Evolutionary conservation across 2,797 vertebrate genomes (phyloP).

Genomic region (Eupleurogrammus muticus): DNA sequence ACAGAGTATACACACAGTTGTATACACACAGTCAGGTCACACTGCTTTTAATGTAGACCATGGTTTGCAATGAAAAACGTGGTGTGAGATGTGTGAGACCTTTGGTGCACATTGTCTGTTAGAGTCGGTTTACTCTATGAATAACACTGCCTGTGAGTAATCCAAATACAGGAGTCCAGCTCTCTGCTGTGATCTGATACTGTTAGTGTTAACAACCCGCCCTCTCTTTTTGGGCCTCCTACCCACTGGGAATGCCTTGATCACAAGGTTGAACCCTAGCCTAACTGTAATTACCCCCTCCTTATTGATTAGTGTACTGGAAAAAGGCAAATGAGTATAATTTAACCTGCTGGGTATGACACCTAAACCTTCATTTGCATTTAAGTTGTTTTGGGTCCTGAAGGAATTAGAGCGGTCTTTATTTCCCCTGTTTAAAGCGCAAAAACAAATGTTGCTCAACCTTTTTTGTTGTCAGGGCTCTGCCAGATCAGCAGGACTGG

Average conservation of each 20-base stretch:
- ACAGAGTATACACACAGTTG: not conserved
- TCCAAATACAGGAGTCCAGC: slow-evolving; percentile 30
- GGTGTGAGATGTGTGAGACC: slow-evolving; percentile 29
- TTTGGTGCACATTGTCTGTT: slow-evolving; percentile 39
- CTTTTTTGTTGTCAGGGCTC: slow-evolving; percentile 32
- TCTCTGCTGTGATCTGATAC: slow-evolving; percentile 61
- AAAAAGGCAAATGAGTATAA: not conserved
- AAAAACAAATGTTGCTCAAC: slow-evolving; percentile 9
- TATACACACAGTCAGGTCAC: not conserved
- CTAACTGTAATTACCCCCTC: not conserved
- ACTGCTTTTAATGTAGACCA: not conserved
- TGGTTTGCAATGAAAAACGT: not conserved
- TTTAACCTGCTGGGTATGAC: not conserved
- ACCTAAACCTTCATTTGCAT: not conserved
- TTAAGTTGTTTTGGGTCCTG: not conserved
- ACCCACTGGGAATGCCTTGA: slow-evolving; percentile 21
- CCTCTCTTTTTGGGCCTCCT: slow-evolving; percentile 33
- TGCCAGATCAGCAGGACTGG: slow-evolving; percentile 40
- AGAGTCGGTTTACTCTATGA: slow-evolving; percentile 65
- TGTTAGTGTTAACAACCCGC: slow-evolving; percentile 59
- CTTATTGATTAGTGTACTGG: not conserved
- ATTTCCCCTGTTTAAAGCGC: not conserved
- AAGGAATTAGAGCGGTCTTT: not conserved
- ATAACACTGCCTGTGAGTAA: slow-evolving; percentile 55
- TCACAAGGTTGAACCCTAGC: slow-evolving; percentile 29